Percentiles rank a stretch among this genome's conserved stretches.
phyloP scores from a whole-genome alignment of 2,888 invertebrate species.

The Hirtodrosophila cameraria region DNA sequence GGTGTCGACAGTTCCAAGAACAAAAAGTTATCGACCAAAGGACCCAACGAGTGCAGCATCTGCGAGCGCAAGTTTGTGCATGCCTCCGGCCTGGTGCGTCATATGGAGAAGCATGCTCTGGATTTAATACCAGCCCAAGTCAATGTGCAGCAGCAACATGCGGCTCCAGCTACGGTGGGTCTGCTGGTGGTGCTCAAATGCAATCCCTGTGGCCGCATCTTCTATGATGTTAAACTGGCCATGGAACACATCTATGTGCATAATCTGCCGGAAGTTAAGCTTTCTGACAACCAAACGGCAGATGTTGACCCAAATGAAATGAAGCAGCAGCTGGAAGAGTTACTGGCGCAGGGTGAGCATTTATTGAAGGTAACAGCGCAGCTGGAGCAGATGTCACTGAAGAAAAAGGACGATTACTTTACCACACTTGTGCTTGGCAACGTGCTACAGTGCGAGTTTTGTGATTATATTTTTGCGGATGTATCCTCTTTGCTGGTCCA shows the following conservation, averaged over 20 bases:
- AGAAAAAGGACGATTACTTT: conserved; percentile 19
- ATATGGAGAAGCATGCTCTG: conserved; percentile 83
- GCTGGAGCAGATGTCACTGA: conserved; percentile 42
- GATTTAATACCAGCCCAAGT: conserved; percentile 77
- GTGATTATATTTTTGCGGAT: conserved; percentile 86
- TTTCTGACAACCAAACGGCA: background rate
- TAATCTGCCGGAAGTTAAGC: conserved; percentile 44
- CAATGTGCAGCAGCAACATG: conserved; percentile 22
- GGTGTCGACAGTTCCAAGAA: conserved; percentile 32
- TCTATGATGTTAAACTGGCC: conserved; percentile 70
- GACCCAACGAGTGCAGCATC: conserved; percentile 82
- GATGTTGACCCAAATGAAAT: conserved; percentile 10
- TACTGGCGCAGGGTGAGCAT: conserved; percentile 22
- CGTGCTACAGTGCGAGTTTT: conserved; percentile 87
- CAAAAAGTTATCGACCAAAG: conserved; percentile 68
- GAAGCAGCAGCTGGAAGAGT: conserved; percentile 15
- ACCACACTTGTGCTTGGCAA: conserved; percentile 74
- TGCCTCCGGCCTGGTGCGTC: conserved; percentile 82
- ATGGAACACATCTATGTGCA: conserved; percentile 72
- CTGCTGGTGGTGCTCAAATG: conserved; percentile 80
- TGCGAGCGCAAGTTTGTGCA: conserved; percentile 84
- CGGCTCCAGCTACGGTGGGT: conserved; percentile 47
- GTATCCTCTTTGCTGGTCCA: conserved; percentile 84
- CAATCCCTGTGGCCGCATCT: conserved; percentile 80
- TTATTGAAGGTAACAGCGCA: conserved; percentile 3